phyloP scores from a whole-genome alignment of 2,888 invertebrate genomes.

The Galerucella pusilla region DNA sequence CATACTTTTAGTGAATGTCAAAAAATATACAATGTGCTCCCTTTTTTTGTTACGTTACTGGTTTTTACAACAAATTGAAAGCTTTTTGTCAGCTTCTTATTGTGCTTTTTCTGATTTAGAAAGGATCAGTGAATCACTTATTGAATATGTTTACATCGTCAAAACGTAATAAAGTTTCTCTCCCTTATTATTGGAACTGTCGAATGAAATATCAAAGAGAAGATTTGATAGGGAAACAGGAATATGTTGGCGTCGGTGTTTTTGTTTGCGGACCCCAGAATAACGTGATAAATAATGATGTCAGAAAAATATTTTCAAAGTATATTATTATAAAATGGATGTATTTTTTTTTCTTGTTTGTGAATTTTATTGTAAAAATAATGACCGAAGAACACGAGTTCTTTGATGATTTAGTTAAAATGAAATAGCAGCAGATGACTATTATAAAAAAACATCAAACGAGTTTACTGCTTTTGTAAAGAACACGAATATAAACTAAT shows the following conservation, averaged over 20 bases:
- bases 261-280: not conserved
- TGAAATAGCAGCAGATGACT: not conserved
- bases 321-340: no score
- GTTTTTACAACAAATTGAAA: conserved; percentile 11
- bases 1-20: conserved; percentile 4
- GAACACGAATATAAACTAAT: conserved; percentile 9
- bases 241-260: not conserved
- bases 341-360: no score
- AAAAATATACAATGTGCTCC: not conserved
- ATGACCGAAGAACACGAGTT: not conserved
- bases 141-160: conserved; percentile 10
- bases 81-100: conserved; percentile 11
- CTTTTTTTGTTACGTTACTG: not conserved
- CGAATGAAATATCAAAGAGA: conserved; percentile 4
- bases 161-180: conserved; percentile 5
- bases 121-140: conserved; percentile 7
- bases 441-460: not conserved
- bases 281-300: not conserved
- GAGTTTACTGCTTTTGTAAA: not conserved
- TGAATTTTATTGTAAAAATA: not conserved
- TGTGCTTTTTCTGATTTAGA: not conserved
- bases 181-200: conserved; percentile 9
- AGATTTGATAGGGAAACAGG: not conserved
- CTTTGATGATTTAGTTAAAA: not conserved
- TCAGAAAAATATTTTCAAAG: not conserved